Conservation (phyloP, 2,888 invertebrate species). For the Ormyrus nitidulus region DNA sequence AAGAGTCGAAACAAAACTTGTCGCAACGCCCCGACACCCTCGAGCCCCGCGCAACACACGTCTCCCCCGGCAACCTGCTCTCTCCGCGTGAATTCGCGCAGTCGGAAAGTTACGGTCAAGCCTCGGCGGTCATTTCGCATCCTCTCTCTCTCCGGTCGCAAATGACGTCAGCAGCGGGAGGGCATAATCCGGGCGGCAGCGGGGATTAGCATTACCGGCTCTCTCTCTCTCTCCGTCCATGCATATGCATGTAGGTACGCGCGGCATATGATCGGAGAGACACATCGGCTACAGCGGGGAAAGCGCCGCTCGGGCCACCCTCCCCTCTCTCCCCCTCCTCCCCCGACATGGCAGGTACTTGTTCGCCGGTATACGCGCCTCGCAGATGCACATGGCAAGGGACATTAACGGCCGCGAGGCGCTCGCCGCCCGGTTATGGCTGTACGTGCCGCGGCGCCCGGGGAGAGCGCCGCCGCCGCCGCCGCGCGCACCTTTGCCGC, state of each 20-base stretch:
- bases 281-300: not conserved
- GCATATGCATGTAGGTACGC: not conserved
- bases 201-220: constrained; percentile 22
- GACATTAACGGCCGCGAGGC: constrained; percentile 46
- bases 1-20: too few species aligned
- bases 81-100: too few species aligned
- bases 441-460: constrained; percentile 33
- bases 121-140: too few species aligned
- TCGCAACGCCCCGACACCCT: too few species aligned
- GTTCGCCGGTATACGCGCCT: constrained; percentile 33
- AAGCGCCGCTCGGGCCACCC: not conserved
- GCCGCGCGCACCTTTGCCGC: not conserved
- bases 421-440: not conserved
- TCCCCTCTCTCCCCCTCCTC: not conserved
- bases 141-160: not conserved
- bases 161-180: not conserved
- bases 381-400: constrained; percentile 51
- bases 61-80: too few species aligned
- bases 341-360: constrained; percentile 33
- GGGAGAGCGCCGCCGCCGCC: not conserved
- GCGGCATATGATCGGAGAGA: constrained; percentile 18
- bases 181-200: constrained; percentile 4
- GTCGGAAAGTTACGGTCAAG: too few species aligned
- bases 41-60: too few species aligned
- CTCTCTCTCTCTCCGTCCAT: not conserved